These are phyloP conservation scores for Diploscapter pachys DNA, from an alignment of 1,140 invertebrate species.

Conservation along the genomic window DNA sequence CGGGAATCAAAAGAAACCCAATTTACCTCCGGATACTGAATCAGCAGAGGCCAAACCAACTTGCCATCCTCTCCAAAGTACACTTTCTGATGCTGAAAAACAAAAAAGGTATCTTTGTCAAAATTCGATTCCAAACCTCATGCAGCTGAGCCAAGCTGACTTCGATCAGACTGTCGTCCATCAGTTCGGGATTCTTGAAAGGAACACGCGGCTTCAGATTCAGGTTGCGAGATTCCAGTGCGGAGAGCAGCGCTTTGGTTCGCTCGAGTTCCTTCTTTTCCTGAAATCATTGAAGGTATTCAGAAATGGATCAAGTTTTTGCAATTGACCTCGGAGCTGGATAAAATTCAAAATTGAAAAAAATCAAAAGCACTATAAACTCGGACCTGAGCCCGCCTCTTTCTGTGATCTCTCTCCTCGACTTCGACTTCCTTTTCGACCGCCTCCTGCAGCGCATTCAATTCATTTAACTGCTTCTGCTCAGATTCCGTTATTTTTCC, in stretches of 20 bases:
- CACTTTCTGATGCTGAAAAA: conserved; percentile 59
- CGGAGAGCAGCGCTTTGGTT: conserved; percentile 23
- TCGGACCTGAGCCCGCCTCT: conserved; percentile 15
- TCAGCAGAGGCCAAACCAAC: conserved; percentile 72
- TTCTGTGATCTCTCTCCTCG: conserved; percentile 40
- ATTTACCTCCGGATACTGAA: conserved; percentile 74
- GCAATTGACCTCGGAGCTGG: not conserved
- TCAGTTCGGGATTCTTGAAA: conserved; percentile 35
- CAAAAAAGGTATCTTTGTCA: not conserved
- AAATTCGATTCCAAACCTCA: conserved; percentile 6
- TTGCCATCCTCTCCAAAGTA: conserved; percentile 65
- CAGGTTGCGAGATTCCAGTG: conserved; percentile 36
- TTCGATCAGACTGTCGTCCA: conserved; percentile 33
- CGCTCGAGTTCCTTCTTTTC: conserved; percentile 28
- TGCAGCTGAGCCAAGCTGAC: conserved; percentile 12
- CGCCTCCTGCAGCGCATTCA: conserved; percentile 28
- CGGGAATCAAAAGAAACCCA: not conserved
- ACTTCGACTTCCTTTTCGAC: conserved; percentile 9
- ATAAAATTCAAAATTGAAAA: conserved; percentile 20
- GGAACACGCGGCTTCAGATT: conserved; percentile 35
- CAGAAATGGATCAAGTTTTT: too few species aligned
- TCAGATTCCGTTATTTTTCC: conserved; percentile 28
- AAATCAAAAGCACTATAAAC: not conserved
- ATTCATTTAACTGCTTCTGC: conserved; percentile 18
- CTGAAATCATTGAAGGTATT: conserved; percentile 16